These are phyloP conservation scores for Emys orbicularis DNA, from an alignment of 2,797 vertebrate genomes.

Conservation along the genomic window DNA sequence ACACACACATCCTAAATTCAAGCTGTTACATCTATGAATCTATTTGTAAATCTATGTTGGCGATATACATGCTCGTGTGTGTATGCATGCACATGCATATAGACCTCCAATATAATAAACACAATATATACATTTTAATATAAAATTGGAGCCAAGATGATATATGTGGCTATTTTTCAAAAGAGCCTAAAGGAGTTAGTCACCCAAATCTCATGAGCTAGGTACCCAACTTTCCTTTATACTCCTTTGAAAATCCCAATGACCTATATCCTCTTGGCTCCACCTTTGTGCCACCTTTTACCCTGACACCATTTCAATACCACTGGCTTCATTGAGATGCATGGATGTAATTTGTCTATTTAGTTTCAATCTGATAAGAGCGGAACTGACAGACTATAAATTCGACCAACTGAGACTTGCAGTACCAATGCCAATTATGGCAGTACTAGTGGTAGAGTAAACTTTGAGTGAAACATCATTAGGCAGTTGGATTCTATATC, in stretches of 20 bases:
- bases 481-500: slow-evolving; percentile 6
- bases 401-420: background rate
- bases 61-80: no score
- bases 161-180: background rate
- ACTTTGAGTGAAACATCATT: background rate
- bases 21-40: background rate
- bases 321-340: background rate
- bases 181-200: background rate
- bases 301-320: rapidly evolving
- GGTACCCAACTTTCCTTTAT: background rate
- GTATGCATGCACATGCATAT: background rate
- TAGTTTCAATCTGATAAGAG: background rate
- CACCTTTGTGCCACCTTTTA: background rate
- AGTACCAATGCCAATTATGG: background rate
- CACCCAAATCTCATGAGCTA: background rate
- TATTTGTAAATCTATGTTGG: background rate
- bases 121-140: background rate
- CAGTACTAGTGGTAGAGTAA: background rate
- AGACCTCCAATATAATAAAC: background rate
- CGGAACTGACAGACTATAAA: background rate
- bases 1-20: background rate
- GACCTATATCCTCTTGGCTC: background rate
- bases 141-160: background rate
- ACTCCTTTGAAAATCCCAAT: background rate
- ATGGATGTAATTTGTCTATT: background rate